Evolutionary conservation across 2,888 invertebrate species (phyloP).

Genomic region (Cactoblastis cactorum): DNA sequence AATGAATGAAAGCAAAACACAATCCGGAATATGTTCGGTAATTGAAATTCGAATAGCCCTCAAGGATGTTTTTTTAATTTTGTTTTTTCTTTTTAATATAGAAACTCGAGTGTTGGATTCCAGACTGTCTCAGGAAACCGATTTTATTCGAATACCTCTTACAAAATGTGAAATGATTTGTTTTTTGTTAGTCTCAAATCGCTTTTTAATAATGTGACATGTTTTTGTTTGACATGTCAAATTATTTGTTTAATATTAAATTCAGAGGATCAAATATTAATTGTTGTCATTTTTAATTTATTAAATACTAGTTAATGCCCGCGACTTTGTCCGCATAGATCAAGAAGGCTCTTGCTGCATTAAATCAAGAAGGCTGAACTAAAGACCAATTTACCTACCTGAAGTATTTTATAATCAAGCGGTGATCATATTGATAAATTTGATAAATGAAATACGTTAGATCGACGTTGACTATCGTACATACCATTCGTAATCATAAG

Average conservation of each 20-base stretch:
- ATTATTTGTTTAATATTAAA: constrained; percentile 12
- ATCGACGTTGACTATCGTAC: too few relatives aligned
- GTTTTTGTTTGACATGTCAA: constrained; percentile 16
- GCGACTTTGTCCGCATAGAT: too few relatives aligned
- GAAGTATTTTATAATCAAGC: too few relatives aligned
- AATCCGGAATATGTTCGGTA: constrained; percentile 70
- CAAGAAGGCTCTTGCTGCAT: too few relatives aligned
- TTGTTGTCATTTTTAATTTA: not conserved
- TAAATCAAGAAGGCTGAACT: too few relatives aligned
- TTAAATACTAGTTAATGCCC: too few relatives aligned
- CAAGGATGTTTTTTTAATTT: constrained; percentile 54
- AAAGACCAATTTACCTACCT: too few relatives aligned
- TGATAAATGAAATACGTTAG: too few relatives aligned
- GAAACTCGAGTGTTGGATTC: constrained; percentile 41
- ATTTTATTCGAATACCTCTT: constrained; percentile 22
- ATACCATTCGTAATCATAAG: too few relatives aligned
- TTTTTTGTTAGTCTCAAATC: constrained; percentile 17
- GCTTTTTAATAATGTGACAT: constrained; percentile 10
- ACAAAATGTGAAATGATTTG: constrained; percentile 19
- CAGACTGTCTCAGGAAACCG: constrained; percentile 33
- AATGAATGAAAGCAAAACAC: constrained; percentile 78
- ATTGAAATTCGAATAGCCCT: constrained; percentile 70
- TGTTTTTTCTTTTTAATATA: constrained; percentile 31
- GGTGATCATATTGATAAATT: too few relatives aligned
- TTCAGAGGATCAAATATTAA: not conserved